Conservation (phyloP, 2,888 invertebrate genomes). For the Phyllotreta cruciferae region DNA sequence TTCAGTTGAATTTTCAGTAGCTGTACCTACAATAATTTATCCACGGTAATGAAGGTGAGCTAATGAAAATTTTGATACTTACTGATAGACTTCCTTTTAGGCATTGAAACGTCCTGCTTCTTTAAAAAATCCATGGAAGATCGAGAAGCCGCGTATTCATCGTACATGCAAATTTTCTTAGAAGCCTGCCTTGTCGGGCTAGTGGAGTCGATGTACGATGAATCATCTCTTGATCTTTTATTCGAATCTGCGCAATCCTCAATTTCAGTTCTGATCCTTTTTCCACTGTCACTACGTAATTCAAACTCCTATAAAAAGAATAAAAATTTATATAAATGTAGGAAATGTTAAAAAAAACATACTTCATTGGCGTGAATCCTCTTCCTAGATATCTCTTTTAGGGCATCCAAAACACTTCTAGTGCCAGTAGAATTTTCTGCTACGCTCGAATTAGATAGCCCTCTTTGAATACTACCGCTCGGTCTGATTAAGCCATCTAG, state of each 20-base stretch:
- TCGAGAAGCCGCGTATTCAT: conserved; percentile 54
- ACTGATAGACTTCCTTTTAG: conserved; percentile 45
- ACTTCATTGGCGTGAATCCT: conserved; percentile 62
- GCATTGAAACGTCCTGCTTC: conserved; percentile 30
- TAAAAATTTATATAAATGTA: conserved; percentile 10
- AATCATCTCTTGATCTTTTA: conserved; percentile 45
- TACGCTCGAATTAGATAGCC: conserved; percentile 10
- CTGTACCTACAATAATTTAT: conserved; percentile 43
- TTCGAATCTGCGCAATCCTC: conserved; percentile 38
- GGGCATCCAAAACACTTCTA: conserved; percentile 64
- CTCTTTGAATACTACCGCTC: conserved; percentile 24
- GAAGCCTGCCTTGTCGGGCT: conserved; percentile 36
- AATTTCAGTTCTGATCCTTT: conserved; percentile 47
- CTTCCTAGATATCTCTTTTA: conserved; percentile 66
- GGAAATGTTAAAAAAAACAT: conserved; percentile 24
- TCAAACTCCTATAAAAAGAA: conserved; percentile 43
- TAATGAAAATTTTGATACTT: conserved; percentile 30
- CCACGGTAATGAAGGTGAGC: too few species aligned
- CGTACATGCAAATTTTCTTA: conserved; percentile 53
- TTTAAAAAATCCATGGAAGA: conserved; percentile 48
- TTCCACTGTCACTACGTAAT: conserved; percentile 46
- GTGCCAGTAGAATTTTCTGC: conserved; percentile 47
- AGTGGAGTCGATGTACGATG: conserved; percentile 35
- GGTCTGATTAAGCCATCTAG: conserved; percentile 46
- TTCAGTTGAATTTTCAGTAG: conserved; percentile 43